Percentiles rank a stretch among this genome's conserved stretches.
These are phyloP conservation scores for Mesodorylaimus sp. DNA, from an alignment of 2,888 invertebrate species.

Conservation along the genomic window DNA sequence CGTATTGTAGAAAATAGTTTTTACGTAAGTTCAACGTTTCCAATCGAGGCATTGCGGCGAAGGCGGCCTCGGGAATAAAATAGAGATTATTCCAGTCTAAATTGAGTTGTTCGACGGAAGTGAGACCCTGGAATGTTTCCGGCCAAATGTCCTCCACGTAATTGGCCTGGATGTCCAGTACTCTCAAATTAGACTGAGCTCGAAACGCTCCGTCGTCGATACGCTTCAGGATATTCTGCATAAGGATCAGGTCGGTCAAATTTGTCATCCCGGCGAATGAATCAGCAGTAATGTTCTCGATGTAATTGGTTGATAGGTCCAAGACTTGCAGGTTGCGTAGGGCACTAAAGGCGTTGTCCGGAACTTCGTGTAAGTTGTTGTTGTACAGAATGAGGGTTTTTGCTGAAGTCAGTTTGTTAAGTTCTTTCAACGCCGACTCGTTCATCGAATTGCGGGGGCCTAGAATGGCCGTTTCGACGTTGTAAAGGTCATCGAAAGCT, in stretches of 20 bases:
- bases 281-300: conserved; percentile 51
- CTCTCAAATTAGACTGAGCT: conserved; percentile 14
- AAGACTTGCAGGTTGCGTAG: conserved; percentile 63
- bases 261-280: conserved; percentile 66
- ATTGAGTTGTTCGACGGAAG: too few species aligned
- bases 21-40: too few species aligned
- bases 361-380: conserved; percentile 36
- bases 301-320: conserved; percentile 62
- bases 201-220: conserved; percentile 17
- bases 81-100: too few species aligned
- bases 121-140: too few species aligned
- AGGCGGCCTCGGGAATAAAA: too few species aligned
- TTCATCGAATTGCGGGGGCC: conserved; percentile 59
- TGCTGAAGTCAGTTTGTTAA: conserved; percentile 62
- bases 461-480: conserved; percentile 49
- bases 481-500: conserved; percentile 60
- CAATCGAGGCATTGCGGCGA: too few species aligned
- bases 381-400: conserved; percentile 38
- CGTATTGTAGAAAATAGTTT: too few species aligned
- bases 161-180: conserved; percentile 19
- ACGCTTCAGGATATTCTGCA: conserved; percentile 32
- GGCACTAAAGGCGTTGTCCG: conserved; percentile 59
- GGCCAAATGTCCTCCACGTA: conserved; percentile 28
- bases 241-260: conserved; percentile 61
- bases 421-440: conserved; percentile 60